Base-by-base conservation (phyloP, 1,140 invertebrate species). In the Episyrphus balteatus region DNA sequence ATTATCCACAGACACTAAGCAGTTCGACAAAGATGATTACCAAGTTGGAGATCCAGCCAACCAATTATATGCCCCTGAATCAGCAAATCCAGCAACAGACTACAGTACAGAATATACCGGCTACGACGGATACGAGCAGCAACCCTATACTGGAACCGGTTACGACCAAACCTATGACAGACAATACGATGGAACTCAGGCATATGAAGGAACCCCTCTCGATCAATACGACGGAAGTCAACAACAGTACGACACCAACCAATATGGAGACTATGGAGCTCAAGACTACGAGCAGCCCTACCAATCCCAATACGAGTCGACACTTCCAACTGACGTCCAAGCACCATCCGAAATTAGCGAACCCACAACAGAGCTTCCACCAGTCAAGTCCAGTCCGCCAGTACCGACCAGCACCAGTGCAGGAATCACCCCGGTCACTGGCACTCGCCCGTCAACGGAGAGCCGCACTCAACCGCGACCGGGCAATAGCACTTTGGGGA, bases 401-500 rank as follows among this genome's bases (percentile, higher is more conserved):
- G 44, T 15, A 26, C 50, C 33, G 54, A 61, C n/a, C 62, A 58
- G 17, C 47, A 55, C 30, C 48, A 33, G 17, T 38, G 41, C 36
- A 43, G 32, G 37, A 33, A 45, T 30, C 21, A 31, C 41, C 21
- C 26, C 44, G 34, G 14, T 14, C 34, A 33, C 30, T 42, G 26
- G 17, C 41, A 44, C 32, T 37, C 50, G 51, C 46, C 12, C 51
- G 45, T 13, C 57, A 55, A 48, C 52, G 50, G 51, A 59, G 58
- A 44, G 62, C 62, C 56, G 62, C 40, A 21, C 52, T 55, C 60
- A 68, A 68, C 47, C 62, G 57, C 55, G 59, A 57, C 40, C 61
- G 57, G 40, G 66, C 66, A 54, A 58, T 34, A 53, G 61, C 54
- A 37, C 53, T 68, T 44, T 68, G 66, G 66, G 65, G 61, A 13